Percentiles rank a stretch among this genome's conserved stretches.
Conservation (phyloP, 1,140 invertebrate species). For the Andricus grossulariae region DNA sequence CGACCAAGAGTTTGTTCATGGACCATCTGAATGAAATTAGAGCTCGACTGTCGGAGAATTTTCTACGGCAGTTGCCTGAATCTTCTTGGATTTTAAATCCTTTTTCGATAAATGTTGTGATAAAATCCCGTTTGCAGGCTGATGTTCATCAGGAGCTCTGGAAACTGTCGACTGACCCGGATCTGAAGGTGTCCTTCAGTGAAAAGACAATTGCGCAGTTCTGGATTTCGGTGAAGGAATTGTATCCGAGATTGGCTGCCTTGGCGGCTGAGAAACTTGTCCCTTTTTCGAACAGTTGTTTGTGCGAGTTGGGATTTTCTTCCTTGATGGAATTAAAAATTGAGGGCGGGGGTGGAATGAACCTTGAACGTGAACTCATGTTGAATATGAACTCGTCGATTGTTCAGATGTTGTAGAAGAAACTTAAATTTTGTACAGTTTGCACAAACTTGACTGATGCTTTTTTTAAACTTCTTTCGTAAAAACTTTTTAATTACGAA, state of each 20-base stretch:
- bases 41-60: not conserved
- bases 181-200: not conserved
- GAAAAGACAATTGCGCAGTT: not conserved
- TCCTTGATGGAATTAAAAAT: not conserved
- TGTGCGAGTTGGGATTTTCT: not conserved
- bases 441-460: no score
- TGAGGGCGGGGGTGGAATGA: not conserved
- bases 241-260: not conserved
- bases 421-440: not conserved
- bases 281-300: not conserved
- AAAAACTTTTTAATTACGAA: no score
- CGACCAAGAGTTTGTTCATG: not conserved
- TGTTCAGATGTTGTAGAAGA: not conserved
- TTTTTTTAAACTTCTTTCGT: no score
- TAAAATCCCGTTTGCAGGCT: not conserved
- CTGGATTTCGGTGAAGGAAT: not conserved
- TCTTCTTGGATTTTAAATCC: not conserved
- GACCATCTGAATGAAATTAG: not conserved
- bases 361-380: not conserved
- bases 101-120: not conserved
- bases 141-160: not conserved
- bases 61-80: not conserved
- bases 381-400: not conserved
- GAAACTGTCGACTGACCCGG: not conserved
- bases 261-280: not conserved